A percentile compares a stretch with the other conserved stretches of the same genome.
Conservation (phyloP, 1,140 invertebrate species). For the Bombus ignitus region DNA sequence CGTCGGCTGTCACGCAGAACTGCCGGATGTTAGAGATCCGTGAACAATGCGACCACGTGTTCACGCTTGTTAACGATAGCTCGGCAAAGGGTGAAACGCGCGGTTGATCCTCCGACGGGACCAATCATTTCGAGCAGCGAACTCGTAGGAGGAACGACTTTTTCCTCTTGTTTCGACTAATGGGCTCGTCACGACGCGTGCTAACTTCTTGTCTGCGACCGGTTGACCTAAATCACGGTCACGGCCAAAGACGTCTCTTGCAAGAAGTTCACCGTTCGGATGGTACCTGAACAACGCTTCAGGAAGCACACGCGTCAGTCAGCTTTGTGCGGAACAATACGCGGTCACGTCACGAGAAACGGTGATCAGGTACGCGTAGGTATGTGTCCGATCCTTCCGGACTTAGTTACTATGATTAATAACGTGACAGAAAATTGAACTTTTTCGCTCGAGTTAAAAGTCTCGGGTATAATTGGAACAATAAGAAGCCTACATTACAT, state of each 20-base stretch:
- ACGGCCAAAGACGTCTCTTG: slow-evolving; percentile 75
- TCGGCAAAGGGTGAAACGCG: slow-evolving; percentile 32
- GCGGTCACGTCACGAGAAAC: slow-evolving; percentile 30
- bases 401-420: not conserved
- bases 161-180: slow-evolving; percentile 27
- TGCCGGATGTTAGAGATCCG: not conserved
- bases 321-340: slow-evolving; percentile 35
- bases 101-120: not conserved
- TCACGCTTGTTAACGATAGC: slow-evolving; percentile 47
- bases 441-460: not conserved
- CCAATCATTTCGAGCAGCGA: slow-evolving; percentile 41
- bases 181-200: slow-evolving; percentile 58
- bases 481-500: too few relatives aligned
- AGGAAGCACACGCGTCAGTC: slow-evolving; percentile 24
- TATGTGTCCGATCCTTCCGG: slow-evolving; percentile 3
- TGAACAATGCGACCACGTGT: slow-evolving; percentile 51
- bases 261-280: slow-evolving; percentile 53
- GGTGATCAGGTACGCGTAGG: slow-evolving; percentile 5
- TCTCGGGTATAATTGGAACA: not conserved
- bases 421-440: not conserved
- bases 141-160: slow-evolving; percentile 22
- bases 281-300: slow-evolving; percentile 36
- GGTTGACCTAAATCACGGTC: slow-evolving; percentile 82
- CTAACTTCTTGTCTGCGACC: slow-evolving; percentile 83
- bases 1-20: slow-evolving; percentile 1